A percentile compares a stretch with the other conserved stretches of the same genome.
Evolutionary conservation across 2,888 invertebrate genomes (phyloP).

Genomic region (Alloscopus bannaensis): DNA sequence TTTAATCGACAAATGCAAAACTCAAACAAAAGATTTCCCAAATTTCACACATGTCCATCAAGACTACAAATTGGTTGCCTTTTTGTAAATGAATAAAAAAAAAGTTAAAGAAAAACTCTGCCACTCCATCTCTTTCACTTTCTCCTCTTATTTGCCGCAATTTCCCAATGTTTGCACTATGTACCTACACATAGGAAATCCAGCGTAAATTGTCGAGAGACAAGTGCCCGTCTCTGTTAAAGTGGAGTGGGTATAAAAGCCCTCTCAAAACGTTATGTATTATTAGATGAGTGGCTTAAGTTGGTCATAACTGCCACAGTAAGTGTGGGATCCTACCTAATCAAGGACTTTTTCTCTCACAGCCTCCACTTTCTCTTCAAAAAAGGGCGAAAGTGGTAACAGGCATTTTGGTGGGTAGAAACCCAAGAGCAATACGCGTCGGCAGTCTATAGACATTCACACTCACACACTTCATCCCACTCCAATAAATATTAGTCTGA

Average conservation of each 20-base stretch:
- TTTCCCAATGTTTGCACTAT: background rate
- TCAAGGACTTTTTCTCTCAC: conserved; percentile 20
- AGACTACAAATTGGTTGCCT: too few species aligned
- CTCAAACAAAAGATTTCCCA: conserved; percentile 6
- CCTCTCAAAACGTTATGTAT: too few species aligned
- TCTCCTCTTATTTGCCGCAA: background rate
- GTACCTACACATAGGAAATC: background rate
- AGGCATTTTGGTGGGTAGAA: conserved; percentile 9
- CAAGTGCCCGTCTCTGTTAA: too few species aligned
- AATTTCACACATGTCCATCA: too few species aligned
- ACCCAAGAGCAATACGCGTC: conserved; percentile 9
- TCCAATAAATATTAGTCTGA: conserved; percentile 44
- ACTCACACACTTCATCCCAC: conserved; percentile 44
- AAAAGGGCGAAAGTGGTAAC: conserved; percentile 13
- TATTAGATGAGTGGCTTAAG: conserved; percentile 29
- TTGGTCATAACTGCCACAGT: conserved; percentile 27
- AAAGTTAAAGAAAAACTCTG: background rate
- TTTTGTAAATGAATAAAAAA: too few species aligned
- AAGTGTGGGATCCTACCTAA: conserved; percentile 25
- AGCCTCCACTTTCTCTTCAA: background rate
- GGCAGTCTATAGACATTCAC: background rate
- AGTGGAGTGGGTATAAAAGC: background rate
- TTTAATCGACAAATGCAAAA: conserved; percentile 5
- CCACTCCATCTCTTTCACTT: background rate
- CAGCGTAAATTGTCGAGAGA: too few species aligned